Evolutionary conservation across 2,113 vertebrate genomes (phyloP).

Genomic region (Actenoides hombroni): DNA sequence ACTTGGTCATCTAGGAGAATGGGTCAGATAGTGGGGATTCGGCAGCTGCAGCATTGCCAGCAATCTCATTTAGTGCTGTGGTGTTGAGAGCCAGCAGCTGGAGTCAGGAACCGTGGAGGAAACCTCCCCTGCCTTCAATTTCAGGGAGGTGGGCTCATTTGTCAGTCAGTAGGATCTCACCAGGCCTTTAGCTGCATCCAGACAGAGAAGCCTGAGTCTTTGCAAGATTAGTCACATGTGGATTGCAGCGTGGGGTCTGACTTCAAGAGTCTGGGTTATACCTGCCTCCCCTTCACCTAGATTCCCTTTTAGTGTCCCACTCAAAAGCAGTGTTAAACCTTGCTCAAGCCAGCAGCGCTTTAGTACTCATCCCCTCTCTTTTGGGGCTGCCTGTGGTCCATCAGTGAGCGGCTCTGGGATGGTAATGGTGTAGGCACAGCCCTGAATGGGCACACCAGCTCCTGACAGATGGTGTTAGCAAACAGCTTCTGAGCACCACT

Average conservation of each 20-base stretch:
- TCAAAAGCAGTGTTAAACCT: background rate
- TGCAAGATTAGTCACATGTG: background rate
- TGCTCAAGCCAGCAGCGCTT: background rate
- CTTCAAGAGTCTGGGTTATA: background rate
- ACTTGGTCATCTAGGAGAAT: background rate
- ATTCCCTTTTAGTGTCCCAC: background rate
- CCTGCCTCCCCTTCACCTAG: background rate
- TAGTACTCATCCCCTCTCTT: background rate
- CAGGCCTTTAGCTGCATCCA: background rate
- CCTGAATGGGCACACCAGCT: fast-evolving
- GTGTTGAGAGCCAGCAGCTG: background rate
- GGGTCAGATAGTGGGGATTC: background rate
- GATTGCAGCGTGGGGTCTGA: fast-evolving
- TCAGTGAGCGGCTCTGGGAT: fast-evolving
- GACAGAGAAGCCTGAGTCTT: background rate
- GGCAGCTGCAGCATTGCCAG: background rate
- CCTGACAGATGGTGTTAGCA: background rate
- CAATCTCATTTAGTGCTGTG: background rate
- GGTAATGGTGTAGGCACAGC: background rate
- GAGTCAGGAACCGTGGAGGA: background rate
- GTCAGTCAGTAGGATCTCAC: background rate
- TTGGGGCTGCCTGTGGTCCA: background rate
- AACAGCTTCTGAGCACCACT: background rate
- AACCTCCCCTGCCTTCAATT: background rate
- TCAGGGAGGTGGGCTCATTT: background rate